Base-by-base conservation (phyloP, 2,888 invertebrate genomes). In the Lobophora halterata region DNA sequence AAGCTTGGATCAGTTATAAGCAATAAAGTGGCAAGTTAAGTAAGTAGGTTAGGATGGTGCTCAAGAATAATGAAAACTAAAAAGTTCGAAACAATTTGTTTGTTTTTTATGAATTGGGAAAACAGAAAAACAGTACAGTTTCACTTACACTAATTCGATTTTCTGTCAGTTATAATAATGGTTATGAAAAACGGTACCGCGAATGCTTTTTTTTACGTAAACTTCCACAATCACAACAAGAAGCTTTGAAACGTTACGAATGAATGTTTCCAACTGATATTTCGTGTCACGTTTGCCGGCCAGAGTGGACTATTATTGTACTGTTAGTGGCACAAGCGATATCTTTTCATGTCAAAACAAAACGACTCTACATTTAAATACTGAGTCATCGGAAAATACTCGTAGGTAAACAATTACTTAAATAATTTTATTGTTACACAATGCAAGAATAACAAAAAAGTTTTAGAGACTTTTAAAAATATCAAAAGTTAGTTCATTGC, bases 251-350 rank as follows among this genome's bases (percentile, higher is more conserved):
- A 21, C 38, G 34, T 37, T 29, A 45, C 63, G 63, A 60, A 55
- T 49, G 67, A 59, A 63, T 63, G 71, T 70, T 65, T 55, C 66
- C 47, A 65, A 77, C 73, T 73, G 70, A 41, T 68, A 62, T 68
- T 58, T 71, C 53, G 70, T 71, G 69, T 64, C 70, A 64, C 59
- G 55, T 56, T 55, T 52, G 52, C 41, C 49, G 50, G 42, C 49
- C 52, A 8, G 31, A 42, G 45, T 50, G 50, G 49, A 47, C 53
- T 51, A 52, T 52, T 43, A 46, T 46, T 41, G 41, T 46, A 37
- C 45, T 37, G 51, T 50, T 55, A 59, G 52, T 63, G 59, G 56
- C 48, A 52, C 55, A 50, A 36, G 40, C 46, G 42, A 46, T 46
- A 43, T 53, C 33, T 37, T 40, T 39, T 43, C 44, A 25, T 46